Percentiles rank a stretch among this genome's conserved stretches.
Evolutionary conservation across 2,113 vertebrate species (phyloP).

Genomic region (Limanda limanda): DNA sequence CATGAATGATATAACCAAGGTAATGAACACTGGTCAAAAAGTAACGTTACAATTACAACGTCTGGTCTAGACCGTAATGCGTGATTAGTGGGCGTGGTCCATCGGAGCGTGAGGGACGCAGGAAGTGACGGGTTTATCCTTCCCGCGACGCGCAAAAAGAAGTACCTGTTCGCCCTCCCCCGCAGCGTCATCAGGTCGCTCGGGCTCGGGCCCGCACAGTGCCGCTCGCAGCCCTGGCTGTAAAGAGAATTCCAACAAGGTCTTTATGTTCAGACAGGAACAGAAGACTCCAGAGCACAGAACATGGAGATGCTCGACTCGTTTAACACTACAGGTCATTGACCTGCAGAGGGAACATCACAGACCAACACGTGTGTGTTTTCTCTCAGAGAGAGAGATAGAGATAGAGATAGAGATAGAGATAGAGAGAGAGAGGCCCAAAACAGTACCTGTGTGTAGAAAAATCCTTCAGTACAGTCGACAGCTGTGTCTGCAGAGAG

Average conservation of each 20-base stretch:
- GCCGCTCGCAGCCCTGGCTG: neutral
- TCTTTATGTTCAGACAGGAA: slow-evolving; percentile 16
- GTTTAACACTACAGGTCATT: slow-evolving; percentile 60
- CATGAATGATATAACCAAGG: no score
- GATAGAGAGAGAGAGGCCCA: slow-evolving; percentile 47
- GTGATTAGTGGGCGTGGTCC: no score
- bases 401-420: slow-evolving; percentile 30
- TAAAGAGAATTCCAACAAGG: neutral
- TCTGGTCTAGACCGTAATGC: no score
- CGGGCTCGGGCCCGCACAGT: no score
- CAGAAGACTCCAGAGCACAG: no score
- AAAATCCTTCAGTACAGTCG: slow-evolving; percentile 70
- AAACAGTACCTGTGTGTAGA: slow-evolving; percentile 73
- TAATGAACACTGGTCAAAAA: no score
- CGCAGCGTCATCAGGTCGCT: no score
- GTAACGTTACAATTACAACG: no score
- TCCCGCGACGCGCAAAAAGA: no score
- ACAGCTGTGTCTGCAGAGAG: slow-evolving; percentile 79
- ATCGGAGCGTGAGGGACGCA: no score
- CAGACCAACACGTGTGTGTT: slow-evolving; percentile 55
- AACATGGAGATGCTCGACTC: slow-evolving; percentile 33
- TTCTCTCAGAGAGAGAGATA: slow-evolving; percentile 21
- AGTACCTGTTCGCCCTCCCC: no score
- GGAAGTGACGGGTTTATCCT: no score
- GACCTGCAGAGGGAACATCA: slow-evolving; percentile 54